Conservation (phyloP, 2,888 invertebrate genomes). For the Muschampia plurimacula region DNA sequence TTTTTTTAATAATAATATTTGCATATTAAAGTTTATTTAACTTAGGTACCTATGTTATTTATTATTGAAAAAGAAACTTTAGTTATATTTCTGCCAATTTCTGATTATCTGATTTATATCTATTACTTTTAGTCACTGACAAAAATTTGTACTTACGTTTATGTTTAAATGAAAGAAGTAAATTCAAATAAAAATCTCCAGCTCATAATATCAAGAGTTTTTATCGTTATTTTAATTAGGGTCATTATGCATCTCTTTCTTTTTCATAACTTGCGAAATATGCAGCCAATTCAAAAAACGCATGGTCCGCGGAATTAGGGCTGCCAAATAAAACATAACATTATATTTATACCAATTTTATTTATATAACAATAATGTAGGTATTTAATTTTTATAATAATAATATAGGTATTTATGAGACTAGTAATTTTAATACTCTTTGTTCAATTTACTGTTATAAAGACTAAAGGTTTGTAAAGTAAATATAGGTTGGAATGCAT, state of each 20-base stretch:
- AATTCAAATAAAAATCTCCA: conserved; percentile 5
- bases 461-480: too few relatives aligned
- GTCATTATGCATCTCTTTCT: conserved; percentile 20
- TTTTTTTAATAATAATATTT: too few relatives aligned
- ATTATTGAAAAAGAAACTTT: too few relatives aligned
- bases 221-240: conserved; percentile 50
- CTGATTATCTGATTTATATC: too few relatives aligned
- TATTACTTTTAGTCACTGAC: too few relatives aligned
- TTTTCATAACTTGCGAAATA: conserved; percentile 29
- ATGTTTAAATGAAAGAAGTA: background rate
- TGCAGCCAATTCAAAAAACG: conserved; percentile 27
- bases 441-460: too few relatives aligned
- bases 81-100: too few relatives aligned
- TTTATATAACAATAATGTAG: background rate
- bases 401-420: background rate
- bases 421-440: too few relatives aligned
- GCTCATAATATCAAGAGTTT: conserved; percentile 22
- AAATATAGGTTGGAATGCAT: too few relatives aligned
- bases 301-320: conserved; percentile 14
- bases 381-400: too few relatives aligned
- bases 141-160: background rate
- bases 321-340: background rate
- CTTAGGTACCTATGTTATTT: too few relatives aligned
- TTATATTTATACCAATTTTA: background rate
- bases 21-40: too few relatives aligned